A percentile compares a stretch with the other conserved stretches of the same genome.
These are phyloP conservation scores for Colletes collaris DNA, from an alignment of 2,888 invertebrate genomes.

Conservation along the genomic window DNA sequence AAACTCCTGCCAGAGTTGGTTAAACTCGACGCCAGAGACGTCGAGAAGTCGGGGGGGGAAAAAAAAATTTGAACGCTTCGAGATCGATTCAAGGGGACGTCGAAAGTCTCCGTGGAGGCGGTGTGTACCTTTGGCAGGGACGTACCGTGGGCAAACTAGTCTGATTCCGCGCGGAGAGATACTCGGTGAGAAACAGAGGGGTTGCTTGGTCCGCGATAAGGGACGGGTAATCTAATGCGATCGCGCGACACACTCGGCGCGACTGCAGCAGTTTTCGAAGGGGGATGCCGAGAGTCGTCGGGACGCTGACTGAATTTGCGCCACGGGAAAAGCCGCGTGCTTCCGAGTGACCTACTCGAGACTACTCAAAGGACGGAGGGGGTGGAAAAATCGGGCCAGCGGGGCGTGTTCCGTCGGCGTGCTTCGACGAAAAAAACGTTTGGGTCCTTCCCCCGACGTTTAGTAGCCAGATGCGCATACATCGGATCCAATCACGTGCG, in stretches of 20 bases:
- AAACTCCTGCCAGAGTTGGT: no score
- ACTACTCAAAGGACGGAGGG: slow-evolving; percentile 39
- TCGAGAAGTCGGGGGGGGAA: not conserved
- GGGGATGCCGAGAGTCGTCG: slow-evolving; percentile 48
- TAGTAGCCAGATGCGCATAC: slow-evolving; percentile 78
- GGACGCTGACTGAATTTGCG: slow-evolving; percentile 63
- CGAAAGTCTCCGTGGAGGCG: no score
- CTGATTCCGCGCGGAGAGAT: slow-evolving; percentile 9
- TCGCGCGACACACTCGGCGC: slow-evolving; percentile 59
- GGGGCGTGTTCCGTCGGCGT: slow-evolving; percentile 35
- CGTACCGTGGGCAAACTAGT: slow-evolving; percentile 38
- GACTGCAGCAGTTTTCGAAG: slow-evolving; percentile 30
- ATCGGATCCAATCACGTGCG: slow-evolving; percentile 75
- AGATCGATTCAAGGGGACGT: no score
- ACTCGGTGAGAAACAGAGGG: slow-evolving; percentile 35
- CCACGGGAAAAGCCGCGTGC: slow-evolving; percentile 52
- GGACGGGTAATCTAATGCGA: slow-evolving; percentile 66
- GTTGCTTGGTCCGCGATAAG: slow-evolving; percentile 2
- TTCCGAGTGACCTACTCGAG: slow-evolving; percentile 59
- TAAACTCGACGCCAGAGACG: no score
- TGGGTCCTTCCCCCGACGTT: slow-evolving; percentile 51
- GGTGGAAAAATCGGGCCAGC: slow-evolving; percentile 44
- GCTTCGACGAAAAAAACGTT: slow-evolving; percentile 23
- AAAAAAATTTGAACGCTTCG: no score
- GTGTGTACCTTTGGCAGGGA: not conserved